Evolutionary conservation across 2,797 vertebrate species (phyloP), one percentile per base, ranked within the genome.

Genomic region (Cynodonichthys magdalenae): DNA sequence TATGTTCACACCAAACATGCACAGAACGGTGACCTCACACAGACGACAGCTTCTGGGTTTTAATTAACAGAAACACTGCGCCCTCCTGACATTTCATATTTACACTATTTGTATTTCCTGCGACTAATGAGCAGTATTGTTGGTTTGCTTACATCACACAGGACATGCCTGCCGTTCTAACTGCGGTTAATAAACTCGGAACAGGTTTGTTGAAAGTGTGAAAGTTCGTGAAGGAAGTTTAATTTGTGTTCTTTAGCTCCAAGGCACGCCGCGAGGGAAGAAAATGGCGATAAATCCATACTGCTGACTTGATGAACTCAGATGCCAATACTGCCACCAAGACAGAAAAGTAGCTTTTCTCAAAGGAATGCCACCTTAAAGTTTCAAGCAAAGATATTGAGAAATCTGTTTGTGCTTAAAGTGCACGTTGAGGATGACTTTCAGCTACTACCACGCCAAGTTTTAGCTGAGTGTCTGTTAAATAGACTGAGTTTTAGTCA

Each of bases 121-220:
- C 4, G 39, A 66, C 53, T 57, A 74, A 70, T 71, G 41, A 47
- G 29, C 47, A 41, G 41, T 3, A 27, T 52, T 3, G 60, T 46
- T 52, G 14, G 19, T 53, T 47, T 59, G 19, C 14, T 63, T 39
- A 18, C 28, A 15, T 53, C 14, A 48, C 20, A 6, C 36, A n/a
- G 17, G 41, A 9, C 17, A 11, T 36, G 15, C 59, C 49, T 71
- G 3, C 36, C 9, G 63, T 24, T 63, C 6, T 24, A 20, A 50
- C 49, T 64, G 53, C 12, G 31, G 42, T 6, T 36, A 27, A 59
- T 41, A 34, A 48, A 61, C 19, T 24, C 59, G 15, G 18, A 56
- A 24, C 31, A 45, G 44, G 15, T 52, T 47, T 51, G 50, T 41
- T 59, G 15, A 18, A 17, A 46, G 51, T 47, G 15, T 66, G 29